Evolutionary conservation across 2,888 invertebrate species (phyloP).

Genomic region (Gasteruption jaculator): DNA sequence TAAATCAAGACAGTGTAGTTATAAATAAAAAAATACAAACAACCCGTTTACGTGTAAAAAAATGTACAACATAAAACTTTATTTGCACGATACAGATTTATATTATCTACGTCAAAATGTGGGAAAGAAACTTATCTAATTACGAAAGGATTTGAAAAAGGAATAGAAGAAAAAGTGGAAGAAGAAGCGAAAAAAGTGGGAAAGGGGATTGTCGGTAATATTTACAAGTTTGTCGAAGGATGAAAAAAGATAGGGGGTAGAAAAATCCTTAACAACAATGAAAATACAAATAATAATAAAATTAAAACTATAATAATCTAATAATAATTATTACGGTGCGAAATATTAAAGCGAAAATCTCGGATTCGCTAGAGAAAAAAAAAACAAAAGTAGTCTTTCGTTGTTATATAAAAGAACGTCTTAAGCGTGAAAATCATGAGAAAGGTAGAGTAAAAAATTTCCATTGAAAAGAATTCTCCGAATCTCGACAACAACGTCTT

Average conservation of each 20-base stretch:
- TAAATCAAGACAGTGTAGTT: no score
- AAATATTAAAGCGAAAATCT: no score
- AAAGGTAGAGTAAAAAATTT: background rate
- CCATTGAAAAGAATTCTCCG: no score
- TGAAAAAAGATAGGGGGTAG: slow-evolving; percentile 6
- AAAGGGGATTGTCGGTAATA: slow-evolving; percentile 33
- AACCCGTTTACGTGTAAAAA: slow-evolving; percentile 29
- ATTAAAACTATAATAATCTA: slow-evolving; percentile 7
- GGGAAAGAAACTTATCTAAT: no score
- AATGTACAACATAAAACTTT: slow-evolving; percentile 48
- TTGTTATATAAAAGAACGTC: background rate
- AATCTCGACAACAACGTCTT: no score
- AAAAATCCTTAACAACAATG: background rate
- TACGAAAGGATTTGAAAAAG: slow-evolving; percentile 29
- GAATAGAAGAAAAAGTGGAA: slow-evolving; percentile 19
- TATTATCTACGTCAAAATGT: no score
- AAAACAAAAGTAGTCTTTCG: no score
- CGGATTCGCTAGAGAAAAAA: no score
- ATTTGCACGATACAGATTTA: no score
- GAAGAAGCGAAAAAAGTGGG: slow-evolving; percentile 12
- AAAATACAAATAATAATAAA: slow-evolving; percentile 9
- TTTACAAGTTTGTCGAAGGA: slow-evolving; percentile 36
- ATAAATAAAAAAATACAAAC: slow-evolving; percentile 5
- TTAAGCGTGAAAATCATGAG: background rate
- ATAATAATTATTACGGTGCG: no score